These are phyloP conservation scores for Sitobion miscanthi DNA, from an alignment of 1,140 invertebrate genomes.

Conservation along the genomic window DNA sequence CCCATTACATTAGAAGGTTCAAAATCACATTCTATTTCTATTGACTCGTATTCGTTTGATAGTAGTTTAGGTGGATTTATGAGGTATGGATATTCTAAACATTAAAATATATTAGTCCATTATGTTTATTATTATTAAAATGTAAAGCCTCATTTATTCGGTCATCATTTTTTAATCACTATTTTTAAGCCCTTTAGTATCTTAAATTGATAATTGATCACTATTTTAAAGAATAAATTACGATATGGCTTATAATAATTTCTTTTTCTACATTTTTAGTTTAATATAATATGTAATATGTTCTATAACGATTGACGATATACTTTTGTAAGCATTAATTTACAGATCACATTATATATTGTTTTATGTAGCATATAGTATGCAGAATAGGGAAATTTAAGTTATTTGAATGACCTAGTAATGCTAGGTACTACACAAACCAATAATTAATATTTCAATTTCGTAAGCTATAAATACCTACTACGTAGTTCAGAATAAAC, in stretches of 20 bases:
- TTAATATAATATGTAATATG: not conserved
- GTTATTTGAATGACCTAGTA: not conserved
- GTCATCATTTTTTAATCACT: not conserved
- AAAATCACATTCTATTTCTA: not conserved
- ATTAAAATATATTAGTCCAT: not conserved
- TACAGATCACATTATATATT: too few relatives aligned
- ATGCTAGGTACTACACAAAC: not conserved
- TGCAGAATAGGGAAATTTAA: not conserved
- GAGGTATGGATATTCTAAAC: conserved; percentile 23
- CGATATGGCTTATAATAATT: not conserved
- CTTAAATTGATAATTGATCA: not conserved
- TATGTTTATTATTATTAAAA: not conserved
- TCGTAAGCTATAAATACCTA: not conserved
- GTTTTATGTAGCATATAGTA: not conserved
- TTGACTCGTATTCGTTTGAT: not conserved
- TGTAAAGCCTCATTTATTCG: not conserved
- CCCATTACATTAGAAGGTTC: not conserved
- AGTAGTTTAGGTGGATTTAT: not conserved
- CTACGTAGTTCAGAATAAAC: not conserved
- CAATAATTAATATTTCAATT: not conserved
- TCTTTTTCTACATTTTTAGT: not conserved
- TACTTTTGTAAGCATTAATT: not conserved
- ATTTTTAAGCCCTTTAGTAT: not conserved
- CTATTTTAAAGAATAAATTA: not conserved
- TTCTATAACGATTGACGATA: too few relatives aligned